These are phyloP conservation scores for Atta texana DNA, from an alignment of 1,140 invertebrate genomes.

Conservation along the genomic window DNA sequence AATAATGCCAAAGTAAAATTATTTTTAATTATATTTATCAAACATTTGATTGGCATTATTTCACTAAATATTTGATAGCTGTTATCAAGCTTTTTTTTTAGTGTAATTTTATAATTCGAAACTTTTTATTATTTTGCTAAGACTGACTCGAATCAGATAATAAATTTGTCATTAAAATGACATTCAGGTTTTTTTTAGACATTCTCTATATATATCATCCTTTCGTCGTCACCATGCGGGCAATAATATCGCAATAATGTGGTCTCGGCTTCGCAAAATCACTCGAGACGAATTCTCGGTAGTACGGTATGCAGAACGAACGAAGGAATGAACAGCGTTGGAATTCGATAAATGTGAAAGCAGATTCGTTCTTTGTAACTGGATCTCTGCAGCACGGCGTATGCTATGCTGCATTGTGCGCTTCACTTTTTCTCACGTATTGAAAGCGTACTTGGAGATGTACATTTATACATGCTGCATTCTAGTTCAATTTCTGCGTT, in stretches of 20 bases:
- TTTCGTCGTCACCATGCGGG: background rate
- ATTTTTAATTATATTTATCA: no score
- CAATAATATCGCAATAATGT: constrained; percentile 16
- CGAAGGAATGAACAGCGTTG: constrained; percentile 40
- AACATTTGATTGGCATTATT: no score
- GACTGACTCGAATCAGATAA: no score
- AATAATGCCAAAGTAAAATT: no score
- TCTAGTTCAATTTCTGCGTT: constrained; percentile 19
- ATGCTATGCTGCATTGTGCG: constrained; percentile 24
- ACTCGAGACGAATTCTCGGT: constrained; percentile 2
- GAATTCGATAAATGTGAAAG: constrained; percentile 61
- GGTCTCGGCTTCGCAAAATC: constrained; percentile 8
- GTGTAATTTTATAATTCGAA: no score
- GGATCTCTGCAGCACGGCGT: constrained; percentile 33
- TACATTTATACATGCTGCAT: constrained; percentile 1
- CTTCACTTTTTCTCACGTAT: constrained; percentile 25
- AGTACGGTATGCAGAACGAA: constrained; percentile 38
- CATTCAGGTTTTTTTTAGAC: background rate
- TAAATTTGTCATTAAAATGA: no score
- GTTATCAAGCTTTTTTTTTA: no score
- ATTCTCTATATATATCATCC: no score
- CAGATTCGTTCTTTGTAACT: constrained; percentile 58
- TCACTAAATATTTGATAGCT: no score
- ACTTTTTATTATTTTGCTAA: no score
- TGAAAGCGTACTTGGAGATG: constrained; percentile 3